Evolutionary conservation across 2,797 vertebrate species (phyloP).

Genomic region (Hydrophis major): DNA sequence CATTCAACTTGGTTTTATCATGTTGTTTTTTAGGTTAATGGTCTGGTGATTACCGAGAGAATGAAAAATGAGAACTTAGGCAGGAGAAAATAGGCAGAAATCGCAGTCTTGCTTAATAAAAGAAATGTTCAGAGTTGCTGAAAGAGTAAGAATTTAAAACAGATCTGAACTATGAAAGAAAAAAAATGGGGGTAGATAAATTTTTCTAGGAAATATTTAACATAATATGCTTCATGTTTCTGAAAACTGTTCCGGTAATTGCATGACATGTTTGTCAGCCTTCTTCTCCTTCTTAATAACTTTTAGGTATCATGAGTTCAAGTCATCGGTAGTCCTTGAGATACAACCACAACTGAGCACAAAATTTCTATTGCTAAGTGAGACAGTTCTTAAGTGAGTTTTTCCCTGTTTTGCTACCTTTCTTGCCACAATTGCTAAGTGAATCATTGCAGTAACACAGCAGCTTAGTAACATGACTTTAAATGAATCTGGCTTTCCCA

Average conservation of each 20-base stretch:
- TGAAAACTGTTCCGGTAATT: neutral
- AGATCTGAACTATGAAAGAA: neutral
- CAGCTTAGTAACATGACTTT: neutral
- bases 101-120: neutral
- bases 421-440: neutral
- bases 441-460: no score
- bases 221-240: neutral
- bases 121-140: conserved; percentile 33
- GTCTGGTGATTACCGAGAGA: conserved; percentile 62
- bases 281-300: neutral
- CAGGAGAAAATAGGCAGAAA: conserved; percentile 37
- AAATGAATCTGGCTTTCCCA: neutral
- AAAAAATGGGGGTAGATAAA: neutral
- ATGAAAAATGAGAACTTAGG: conserved; percentile 59
- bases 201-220: neutral
- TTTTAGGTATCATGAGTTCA: neutral
- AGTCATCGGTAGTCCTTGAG: neutral
- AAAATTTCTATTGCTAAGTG: neutral
- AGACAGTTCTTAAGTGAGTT: neutral
- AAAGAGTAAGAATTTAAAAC: conserved; percentile 1
- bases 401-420: neutral
- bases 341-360: neutral
- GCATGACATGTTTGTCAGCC: neutral
- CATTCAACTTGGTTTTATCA: conserved; percentile 70
- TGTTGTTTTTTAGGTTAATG: conserved; percentile 68